These are phyloP conservation scores for Mesorhabditis belari DNA, from an alignment of 2,888 invertebrate genomes.

Conservation along the genomic window DNA sequence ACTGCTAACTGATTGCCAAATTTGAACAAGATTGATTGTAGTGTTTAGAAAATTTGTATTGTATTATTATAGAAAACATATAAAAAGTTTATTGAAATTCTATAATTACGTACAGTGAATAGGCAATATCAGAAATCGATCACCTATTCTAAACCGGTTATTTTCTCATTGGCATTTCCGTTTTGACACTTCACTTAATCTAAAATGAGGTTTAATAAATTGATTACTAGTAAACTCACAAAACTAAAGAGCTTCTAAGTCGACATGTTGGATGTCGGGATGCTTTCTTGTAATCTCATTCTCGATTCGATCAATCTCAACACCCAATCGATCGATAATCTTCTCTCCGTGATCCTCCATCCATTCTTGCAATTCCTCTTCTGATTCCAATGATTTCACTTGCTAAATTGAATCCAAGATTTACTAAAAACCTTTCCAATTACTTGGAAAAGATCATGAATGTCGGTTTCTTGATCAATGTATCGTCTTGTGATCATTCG, in stretches of 20 bases:
- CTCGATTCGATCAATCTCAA: conserved; percentile 96
- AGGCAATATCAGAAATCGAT: too few species aligned
- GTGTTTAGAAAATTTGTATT: too few species aligned
- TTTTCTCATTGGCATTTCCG: background rate
- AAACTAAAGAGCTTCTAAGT: conserved; percentile 41
- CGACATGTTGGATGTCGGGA: conserved; percentile 50
- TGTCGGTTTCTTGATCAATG: conserved; percentile 58
- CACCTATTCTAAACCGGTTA: too few species aligned
- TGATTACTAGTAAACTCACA: too few species aligned
- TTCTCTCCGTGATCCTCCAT: conserved; percentile 90
- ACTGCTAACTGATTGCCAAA: too few species aligned
- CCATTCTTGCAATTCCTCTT: conserved; percentile 83
- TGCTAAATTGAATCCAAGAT: conserved; percentile 64
- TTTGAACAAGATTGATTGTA: too few species aligned
- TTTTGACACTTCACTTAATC: background rate
- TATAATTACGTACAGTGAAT: too few species aligned
- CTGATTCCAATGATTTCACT: conserved; percentile 73
- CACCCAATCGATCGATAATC: conserved; percentile 91
- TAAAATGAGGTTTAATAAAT: background rate
- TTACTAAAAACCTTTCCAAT: background rate
- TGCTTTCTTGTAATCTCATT: conserved; percentile 68
- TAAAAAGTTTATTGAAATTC: too few species aligned
- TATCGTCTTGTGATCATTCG: conserved; percentile 84
- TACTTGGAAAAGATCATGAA: conserved; percentile 56
- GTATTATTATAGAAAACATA: too few species aligned